Evolutionary conservation across 2,113 vertebrate species (phyloP).

Genomic region (Corvus hawaiiensis): DNA sequence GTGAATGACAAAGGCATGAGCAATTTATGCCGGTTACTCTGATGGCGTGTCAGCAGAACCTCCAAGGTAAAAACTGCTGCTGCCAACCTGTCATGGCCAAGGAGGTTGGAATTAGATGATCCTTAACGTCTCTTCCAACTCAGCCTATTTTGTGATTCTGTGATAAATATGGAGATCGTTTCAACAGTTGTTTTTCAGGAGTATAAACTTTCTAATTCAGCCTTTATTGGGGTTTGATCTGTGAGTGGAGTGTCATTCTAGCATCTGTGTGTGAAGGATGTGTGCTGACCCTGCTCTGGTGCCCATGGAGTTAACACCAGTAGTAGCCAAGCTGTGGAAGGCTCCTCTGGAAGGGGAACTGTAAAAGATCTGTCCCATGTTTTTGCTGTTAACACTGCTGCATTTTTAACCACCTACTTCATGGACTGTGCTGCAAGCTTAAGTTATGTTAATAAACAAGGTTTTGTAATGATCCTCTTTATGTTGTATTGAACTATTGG

Average conservation of each 20-base stretch:
- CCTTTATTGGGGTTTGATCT: background rate
- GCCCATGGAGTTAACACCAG: accelerated
- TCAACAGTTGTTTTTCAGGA: background rate
- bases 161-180: background rate
- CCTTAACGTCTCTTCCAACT: background rate
- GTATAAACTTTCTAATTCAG: background rate
- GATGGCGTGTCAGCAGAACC: background rate
- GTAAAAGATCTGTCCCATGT: background rate
- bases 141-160: background rate
- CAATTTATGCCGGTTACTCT: background rate
- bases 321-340: background rate
- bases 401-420: background rate
- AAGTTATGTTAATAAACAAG: background rate
- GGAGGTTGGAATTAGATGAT: too few relatives aligned
- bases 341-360: background rate
- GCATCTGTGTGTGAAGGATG: accelerated
- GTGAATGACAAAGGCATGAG: background rate
- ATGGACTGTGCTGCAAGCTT: background rate
- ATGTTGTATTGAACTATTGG: background rate
- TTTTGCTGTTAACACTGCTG: background rate
- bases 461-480: background rate
- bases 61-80: background rate
- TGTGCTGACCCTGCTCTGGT: background rate
- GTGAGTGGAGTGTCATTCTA: background rate
- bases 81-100: background rate